A percentile compares a stretch with the other conserved stretches of the same genome.
These are phyloP conservation scores for Oncorhynchus masou DNA, from an alignment of 2,113 vertebrate species.

Conservation along the genomic window DNA sequence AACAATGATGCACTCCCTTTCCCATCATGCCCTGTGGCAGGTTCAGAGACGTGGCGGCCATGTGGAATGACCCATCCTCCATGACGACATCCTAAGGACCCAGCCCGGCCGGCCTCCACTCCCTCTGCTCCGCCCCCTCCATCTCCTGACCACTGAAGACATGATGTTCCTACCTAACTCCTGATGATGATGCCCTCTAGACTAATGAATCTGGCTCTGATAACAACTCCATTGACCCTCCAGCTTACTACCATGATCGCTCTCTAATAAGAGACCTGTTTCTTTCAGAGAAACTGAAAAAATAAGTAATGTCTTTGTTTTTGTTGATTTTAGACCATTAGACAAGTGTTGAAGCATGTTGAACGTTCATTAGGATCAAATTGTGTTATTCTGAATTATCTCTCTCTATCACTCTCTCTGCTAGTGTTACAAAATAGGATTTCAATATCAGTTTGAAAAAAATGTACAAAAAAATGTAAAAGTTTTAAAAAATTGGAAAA, in stretches of 20 bases:
- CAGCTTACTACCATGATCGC: constrained; percentile 3
- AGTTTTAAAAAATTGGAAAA: constrained; percentile 52
- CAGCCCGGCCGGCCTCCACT: constrained; percentile 59
- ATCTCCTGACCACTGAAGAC: constrained; percentile 58
- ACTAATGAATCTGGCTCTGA: constrained; percentile 52
- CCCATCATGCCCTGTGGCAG: constrained; percentile 34
- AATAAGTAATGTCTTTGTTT: constrained; percentile 45
- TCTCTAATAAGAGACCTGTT: constrained; percentile 18
- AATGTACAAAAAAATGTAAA: constrained; percentile 38
- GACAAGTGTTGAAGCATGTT: constrained; percentile 73
- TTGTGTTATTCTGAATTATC: constrained; percentile 59
- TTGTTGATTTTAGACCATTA: constrained; percentile 57
- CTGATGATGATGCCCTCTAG: constrained; percentile 56
- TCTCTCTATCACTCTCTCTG: constrained; percentile 43
- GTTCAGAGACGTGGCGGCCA: constrained; percentile 78
- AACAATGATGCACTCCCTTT: neutral
- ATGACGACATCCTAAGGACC: constrained; percentile 78
- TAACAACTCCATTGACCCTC: constrained; percentile 25
- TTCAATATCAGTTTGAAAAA: constrained; percentile 45
- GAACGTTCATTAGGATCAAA: constrained; percentile 71
- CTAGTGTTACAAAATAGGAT: constrained; percentile 68
- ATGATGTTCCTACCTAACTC: constrained; percentile 32
- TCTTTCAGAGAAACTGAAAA: constrained; percentile 60
- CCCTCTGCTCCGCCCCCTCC: constrained; percentile 60
- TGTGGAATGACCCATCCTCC: constrained; percentile 79